phyloP scores from a whole-genome alignment of 23 tunicate species.

The Trididemnum clinides region DNA sequence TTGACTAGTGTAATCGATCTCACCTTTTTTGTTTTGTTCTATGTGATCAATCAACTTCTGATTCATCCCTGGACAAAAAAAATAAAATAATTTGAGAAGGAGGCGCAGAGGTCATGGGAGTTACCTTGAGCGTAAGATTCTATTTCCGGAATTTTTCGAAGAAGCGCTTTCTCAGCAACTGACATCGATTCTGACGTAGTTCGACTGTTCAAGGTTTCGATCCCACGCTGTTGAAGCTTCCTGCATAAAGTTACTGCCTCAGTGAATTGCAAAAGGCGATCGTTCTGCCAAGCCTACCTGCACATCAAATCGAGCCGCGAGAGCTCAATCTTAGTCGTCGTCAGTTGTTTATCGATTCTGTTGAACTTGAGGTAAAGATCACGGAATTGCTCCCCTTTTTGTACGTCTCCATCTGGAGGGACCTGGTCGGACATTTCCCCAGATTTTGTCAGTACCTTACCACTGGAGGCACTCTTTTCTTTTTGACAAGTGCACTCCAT shows the following conservation, averaged over 20 bases:
- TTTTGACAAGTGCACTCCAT: not conserved
- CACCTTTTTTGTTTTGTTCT: no score
- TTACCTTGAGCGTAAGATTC: conserved; percentile 52
- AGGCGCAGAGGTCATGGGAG: no score
- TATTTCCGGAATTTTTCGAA: conserved; percentile 36
- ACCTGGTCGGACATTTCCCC: not conserved
- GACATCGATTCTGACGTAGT: conserved; percentile 1
- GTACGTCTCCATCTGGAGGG: not conserved
- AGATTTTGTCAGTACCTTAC: not conserved
- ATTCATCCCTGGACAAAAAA: no score
- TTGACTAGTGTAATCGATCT: no score
- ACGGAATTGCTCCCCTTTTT: not conserved
- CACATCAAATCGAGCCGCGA: not conserved
- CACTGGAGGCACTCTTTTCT: not conserved
- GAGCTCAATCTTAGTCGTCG: not conserved
- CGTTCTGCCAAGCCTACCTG: no score
- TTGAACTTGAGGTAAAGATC: not conserved
- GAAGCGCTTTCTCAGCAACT: conserved; percentile 2
- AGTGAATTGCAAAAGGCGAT: no score
- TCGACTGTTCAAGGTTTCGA: not conserved
- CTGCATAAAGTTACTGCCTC: no score
- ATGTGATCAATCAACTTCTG: no score
- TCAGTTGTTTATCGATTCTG: not conserved
- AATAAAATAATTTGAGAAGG: no score
- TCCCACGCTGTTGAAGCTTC: not conserved